These are phyloP conservation scores for Grammomys surdaster DNA, from an alignment of 2,113 vertebrate species.

Conservation along the genomic window DNA sequence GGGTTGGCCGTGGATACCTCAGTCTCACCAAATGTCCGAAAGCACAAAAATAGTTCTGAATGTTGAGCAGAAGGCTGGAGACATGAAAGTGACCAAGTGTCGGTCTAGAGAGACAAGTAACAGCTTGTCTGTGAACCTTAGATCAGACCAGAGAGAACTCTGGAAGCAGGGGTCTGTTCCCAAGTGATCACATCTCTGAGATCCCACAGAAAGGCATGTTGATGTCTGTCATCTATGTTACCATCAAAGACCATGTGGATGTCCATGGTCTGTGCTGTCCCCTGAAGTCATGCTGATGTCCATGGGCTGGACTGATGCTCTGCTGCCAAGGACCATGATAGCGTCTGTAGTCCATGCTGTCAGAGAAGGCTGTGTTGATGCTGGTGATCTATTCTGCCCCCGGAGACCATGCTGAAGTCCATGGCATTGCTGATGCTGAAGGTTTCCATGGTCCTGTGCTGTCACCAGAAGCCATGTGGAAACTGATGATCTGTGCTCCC, in stretches of 20 bases:
- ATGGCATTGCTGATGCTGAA: background rate
- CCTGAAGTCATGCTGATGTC: background rate
- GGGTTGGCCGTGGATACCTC: background rate
- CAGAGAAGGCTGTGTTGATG: background rate
- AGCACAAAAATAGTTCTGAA: background rate
- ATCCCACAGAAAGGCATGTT: background rate
- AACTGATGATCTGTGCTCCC: background rate
- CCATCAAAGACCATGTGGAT: background rate
- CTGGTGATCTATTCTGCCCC: background rate
- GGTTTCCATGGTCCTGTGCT: background rate
- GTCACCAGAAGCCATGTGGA: background rate
- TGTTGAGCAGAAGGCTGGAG: background rate
- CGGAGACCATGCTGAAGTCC: background rate
- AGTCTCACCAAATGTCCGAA: background rate
- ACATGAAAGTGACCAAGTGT: background rate
- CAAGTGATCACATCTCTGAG: background rate
- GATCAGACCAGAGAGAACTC: background rate
- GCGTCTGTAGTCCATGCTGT: background rate
- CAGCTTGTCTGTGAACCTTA: background rate
- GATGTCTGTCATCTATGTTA: background rate
- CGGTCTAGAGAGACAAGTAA: background rate
- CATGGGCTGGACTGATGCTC: no score
- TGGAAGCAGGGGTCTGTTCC: no score
- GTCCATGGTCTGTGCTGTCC: background rate
- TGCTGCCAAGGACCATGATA: background rate